Evolutionary conservation across 2,888 invertebrate genomes (phyloP).

Genomic region (Callyntrura sp.): DNA sequence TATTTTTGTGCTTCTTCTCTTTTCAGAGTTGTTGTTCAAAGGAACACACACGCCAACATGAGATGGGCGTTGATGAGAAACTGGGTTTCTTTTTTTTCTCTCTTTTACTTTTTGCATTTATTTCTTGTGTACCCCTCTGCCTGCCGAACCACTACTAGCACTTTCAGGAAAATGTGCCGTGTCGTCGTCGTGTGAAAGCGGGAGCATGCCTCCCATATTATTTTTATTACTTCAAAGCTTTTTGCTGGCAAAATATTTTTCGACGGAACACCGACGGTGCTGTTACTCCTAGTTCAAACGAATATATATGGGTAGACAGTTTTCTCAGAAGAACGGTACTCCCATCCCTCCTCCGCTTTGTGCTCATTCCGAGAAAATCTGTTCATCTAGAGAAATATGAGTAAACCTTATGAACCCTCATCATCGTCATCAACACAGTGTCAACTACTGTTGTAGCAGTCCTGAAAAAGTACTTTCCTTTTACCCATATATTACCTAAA

Average conservation of each 20-base stretch:
- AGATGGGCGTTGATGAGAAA: conserved; percentile 71
- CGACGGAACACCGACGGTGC: background rate
- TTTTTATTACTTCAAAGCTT: background rate
- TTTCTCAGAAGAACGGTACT: too few species aligned
- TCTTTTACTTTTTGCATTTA: conserved; percentile 42
- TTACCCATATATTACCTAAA: too few species aligned
- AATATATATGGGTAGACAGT: too few species aligned
- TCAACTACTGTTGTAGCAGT: too few species aligned
- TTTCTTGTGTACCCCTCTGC: background rate
- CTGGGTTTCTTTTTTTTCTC: conserved; percentile 54
- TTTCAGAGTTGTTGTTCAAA: conserved; percentile 51
- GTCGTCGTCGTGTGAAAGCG: too few species aligned
- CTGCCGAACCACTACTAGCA: background rate
- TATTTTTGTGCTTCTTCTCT: conserved; percentile 57
- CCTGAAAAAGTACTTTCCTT: too few species aligned
- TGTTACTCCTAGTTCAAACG: background rate
- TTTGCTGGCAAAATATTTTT: background rate
- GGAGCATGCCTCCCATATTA: background rate
- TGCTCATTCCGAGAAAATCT: too few species aligned
- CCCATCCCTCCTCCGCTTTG: too few species aligned
- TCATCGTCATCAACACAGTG: too few species aligned
- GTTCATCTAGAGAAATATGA: too few species aligned
- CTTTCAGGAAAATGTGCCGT: background rate
- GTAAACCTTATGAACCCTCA: too few species aligned
- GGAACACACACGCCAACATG: conserved; percentile 56